phyloP scores from a whole-genome alignment of 2,888 invertebrate genomes.

The Ormyrus nitidulus region DNA sequence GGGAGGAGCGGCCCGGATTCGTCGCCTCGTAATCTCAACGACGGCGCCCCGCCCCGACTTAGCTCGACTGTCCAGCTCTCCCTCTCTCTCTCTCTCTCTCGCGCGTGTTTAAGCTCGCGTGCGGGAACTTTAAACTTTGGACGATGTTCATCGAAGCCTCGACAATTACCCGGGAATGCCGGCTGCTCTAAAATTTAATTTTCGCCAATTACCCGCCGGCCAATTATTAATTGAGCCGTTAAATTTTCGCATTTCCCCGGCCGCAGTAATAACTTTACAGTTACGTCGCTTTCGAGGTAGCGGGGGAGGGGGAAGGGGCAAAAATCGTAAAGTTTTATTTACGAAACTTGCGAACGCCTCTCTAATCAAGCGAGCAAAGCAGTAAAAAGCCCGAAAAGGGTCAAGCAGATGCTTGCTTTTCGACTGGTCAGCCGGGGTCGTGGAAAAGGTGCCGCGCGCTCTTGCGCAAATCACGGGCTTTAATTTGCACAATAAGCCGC shows the following conservation, averaged over 20 bases:
- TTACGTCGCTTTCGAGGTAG: not conserved
- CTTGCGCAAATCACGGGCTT: slow-evolving; percentile 6
- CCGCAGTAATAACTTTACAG: slow-evolving; percentile 33
- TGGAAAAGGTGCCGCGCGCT: not conserved
- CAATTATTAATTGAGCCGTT: slow-evolving; percentile 48
- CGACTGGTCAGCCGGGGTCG: not conserved
- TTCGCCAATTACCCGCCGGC: slow-evolving; percentile 38
- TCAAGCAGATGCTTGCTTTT: too few species aligned
- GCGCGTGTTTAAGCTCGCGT: not conserved
- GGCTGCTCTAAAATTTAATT: slow-evolving; percentile 46
- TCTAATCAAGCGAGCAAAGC: not conserved
- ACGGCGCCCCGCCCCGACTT: not conserved
- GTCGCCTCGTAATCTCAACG: too few species aligned
- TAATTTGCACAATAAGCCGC: slow-evolving; percentile 18
- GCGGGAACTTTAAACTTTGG: slow-evolving; percentile 28
- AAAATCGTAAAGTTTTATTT: slow-evolving; percentile 14
- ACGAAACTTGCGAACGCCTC: not conserved
- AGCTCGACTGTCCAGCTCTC: not conserved
- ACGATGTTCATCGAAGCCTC: slow-evolving; percentile 35
- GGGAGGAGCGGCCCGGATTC: too few species aligned
- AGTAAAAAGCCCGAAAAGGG: too few species aligned
- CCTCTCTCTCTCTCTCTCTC: slow-evolving; percentile 35
- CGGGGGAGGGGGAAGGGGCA: not conserved
- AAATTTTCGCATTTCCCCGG: slow-evolving; percentile 25
- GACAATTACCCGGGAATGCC: slow-evolving; percentile 16